Conservation (phyloP, 2,113 vertebrate species). For the Cephalopterus ornatus region DNA sequence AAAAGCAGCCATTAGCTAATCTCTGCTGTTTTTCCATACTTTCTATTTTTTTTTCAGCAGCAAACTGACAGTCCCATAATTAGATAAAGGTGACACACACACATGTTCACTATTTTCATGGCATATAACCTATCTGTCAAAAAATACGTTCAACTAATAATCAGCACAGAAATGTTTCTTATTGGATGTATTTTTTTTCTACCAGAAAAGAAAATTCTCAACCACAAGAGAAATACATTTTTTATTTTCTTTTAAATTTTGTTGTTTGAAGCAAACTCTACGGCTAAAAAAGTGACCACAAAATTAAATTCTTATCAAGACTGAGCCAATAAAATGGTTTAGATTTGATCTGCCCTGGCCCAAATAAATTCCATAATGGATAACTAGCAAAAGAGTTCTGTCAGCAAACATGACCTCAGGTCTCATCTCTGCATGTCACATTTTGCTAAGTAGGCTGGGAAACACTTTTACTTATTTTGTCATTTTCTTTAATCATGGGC, state of each 20-base stretch:
- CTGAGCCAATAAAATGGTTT: background rate
- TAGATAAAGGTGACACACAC: background rate
- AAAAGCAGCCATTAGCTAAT: background rate
- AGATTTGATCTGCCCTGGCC: background rate
- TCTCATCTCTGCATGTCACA: background rate
- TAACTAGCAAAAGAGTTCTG: background rate
- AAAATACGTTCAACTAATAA: background rate
- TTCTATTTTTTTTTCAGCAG: background rate
- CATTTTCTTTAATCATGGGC: background rate
- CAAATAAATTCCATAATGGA: background rate
- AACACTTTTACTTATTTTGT: background rate
- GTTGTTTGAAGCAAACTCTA: background rate
- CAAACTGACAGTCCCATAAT: background rate
- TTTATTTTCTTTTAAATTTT: background rate
- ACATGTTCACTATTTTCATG: background rate
- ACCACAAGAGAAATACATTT: background rate
- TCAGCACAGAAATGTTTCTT: background rate
- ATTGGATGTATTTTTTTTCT: background rate
- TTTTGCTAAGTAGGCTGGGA: background rate
- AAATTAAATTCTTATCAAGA: background rate
- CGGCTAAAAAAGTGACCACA: background rate
- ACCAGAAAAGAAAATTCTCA: background rate
- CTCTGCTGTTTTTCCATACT: background rate
- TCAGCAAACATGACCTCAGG: background rate
- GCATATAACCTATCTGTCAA: background rate